Evolutionary conservation across 2,797 vertebrate genomes (phyloP), one percentile per base, ranked within the genome.

Genomic region (Falco naumanni): DNA sequence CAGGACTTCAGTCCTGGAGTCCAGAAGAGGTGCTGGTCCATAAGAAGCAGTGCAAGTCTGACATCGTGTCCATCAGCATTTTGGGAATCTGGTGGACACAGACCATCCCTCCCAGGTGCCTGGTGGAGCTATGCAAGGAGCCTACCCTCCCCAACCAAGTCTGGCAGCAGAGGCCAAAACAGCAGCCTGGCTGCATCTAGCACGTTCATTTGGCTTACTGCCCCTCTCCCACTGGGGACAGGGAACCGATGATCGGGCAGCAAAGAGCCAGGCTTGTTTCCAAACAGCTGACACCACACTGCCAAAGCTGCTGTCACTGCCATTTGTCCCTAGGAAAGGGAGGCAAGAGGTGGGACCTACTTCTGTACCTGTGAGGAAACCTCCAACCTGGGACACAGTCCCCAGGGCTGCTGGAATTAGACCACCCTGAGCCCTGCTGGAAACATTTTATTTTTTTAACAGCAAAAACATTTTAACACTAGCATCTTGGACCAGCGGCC

Each of bases 301-400:
- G 26, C 33, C 64, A 56, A 83, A 72, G 37, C 16, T 72, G 53
- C n/a, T 68, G 48, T 33, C 34, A 9, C 48, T 74, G 37, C 9
- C 22, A 19, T 28, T 54, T 9, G 3, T 20, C 81, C 69, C 43
- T 70, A 66, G 37, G 54, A 75, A 87, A 82, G 31, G 2, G 21
- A 34, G 19, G 22, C 34, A 88, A 68, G 33, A 70, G 43, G 11
- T 50, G 15, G 28, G 22, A 87, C 9, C 37, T 22, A 77, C 25
- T 13, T 54, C 69, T 57, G 9, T 24, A 70, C 20, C 17, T 37
- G 22, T 10, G 16, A 47, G 20, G 51, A 89, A 93, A 54, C 8
- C 28, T 79, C n/a, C 45, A 19, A 48, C 64, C 6, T 28, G 24
- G 13, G 18, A 31, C 4, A 17, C 0, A 0, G n/a, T 1, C 8